Evolutionary conservation across 1,140 invertebrate genomes (phyloP).

Genomic region (Cyrtorhinus lividipennis): DNA sequence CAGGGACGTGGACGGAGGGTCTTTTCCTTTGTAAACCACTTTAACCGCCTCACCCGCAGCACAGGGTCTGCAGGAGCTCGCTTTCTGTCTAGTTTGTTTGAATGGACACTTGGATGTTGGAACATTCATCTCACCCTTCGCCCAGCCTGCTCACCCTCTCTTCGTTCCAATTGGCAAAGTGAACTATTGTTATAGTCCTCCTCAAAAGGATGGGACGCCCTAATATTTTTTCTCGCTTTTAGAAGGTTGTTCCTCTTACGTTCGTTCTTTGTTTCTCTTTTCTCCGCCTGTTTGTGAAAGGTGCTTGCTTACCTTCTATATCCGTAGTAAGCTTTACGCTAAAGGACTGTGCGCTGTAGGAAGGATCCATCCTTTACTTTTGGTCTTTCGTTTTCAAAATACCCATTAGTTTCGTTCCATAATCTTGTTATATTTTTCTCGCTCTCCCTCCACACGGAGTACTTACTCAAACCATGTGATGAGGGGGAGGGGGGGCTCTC

Average conservation of each 20-base stretch:
- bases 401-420: no score
- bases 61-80: not conserved
- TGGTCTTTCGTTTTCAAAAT: no score
- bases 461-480: no score
- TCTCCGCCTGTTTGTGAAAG: no score
- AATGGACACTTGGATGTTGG: not conserved
- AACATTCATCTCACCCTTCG: not conserved
- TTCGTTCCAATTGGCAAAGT: not conserved
- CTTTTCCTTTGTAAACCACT: not conserved
- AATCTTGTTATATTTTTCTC: no score
- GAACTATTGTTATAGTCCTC: not conserved
- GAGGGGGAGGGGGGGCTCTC: no score
- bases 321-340: no score
- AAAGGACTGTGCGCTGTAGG: no score
- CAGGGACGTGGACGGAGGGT: no score
- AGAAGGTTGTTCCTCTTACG: not conserved
- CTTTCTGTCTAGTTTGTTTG: not conserved
- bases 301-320: no score
- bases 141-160: not conserved
- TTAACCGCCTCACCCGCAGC: not conserved
- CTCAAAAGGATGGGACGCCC: not conserved
- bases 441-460: no score
- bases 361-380: no score
- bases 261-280: not conserved
- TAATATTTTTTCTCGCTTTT: not conserved